Evolutionary conservation across 2,888 invertebrate genomes (phyloP).

Genomic region (Priocnemis perturbator): DNA sequence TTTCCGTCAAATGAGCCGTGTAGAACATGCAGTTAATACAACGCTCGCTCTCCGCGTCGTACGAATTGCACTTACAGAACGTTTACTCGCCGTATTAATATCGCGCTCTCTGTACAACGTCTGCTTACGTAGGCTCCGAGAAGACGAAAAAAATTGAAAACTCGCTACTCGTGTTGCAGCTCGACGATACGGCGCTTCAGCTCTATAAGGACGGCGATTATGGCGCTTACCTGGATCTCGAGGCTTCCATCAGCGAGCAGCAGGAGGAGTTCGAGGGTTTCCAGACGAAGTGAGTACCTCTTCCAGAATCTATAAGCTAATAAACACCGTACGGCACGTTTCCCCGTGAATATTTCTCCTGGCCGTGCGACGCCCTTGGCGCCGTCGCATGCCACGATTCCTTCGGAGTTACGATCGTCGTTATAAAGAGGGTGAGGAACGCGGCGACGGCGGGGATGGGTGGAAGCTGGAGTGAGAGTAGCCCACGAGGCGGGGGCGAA

Average conservation of each 20-base stretch:
- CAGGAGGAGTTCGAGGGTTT: slow-evolving; percentile 98
- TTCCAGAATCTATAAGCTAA: neutral
- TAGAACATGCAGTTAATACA: too few species aligned
- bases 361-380: neutral
- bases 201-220: slow-evolving; percentile 98
- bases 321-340: neutral
- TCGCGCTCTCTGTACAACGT: too few species aligned
- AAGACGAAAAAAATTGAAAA: too few species aligned
- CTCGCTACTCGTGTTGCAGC: slow-evolving; percentile 80
- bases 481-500: too few species aligned
- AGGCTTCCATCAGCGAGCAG: slow-evolving; percentile 97
- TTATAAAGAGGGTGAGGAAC: neutral
- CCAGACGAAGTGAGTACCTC: slow-evolving; percentile 87
- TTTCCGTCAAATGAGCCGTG: too few species aligned
- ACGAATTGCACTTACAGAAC: too few species aligned
- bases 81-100: too few species aligned
- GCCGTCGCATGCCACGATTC: too few species aligned
- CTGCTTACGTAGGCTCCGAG: too few species aligned
- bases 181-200: slow-evolving; percentile 98
- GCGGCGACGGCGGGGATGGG: neutral
- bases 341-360: neutral
- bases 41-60: too few species aligned
- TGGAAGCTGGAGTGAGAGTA: slow-evolving; percentile 1
- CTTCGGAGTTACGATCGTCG: slow-evolving; percentile 17
- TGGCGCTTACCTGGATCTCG: slow-evolving; percentile 97